Base-by-base conservation (phyloP, 2,113 vertebrate genomes). In the Zootoca vivipara region DNA sequence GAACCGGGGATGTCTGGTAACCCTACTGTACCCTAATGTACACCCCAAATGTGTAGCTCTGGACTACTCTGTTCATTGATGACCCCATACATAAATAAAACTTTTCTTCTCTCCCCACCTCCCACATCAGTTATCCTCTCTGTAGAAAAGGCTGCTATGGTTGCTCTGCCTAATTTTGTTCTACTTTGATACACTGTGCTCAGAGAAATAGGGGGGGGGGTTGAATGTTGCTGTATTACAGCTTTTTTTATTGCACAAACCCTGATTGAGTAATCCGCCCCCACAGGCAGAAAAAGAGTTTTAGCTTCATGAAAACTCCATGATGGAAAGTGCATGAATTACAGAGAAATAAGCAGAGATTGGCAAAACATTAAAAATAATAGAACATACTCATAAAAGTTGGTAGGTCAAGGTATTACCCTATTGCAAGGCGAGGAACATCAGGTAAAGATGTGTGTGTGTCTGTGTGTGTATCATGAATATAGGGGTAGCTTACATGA, bases 121-220 rank as follows among this genome's bases (percentile, higher is more conserved):
- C 15, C 86, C 90, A 86, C 64, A 90, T 70, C 69, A 89, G 13
- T 24, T 84, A 85, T 91, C 92, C 89, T 77, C 90, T 93, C 89
- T 89, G 82, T 88, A 85, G 92, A 93, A 93, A 88, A 88, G 73
- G 10, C 73, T 89, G 56, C 5, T 64, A 9, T 22, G 75, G 72
- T 30, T 22, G 9, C 64, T 91, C 87, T 86, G 70, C 82, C 84
- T 87, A 91, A 52, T 82, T 90, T 73, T 92, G 75, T 92, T 88
- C 40, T 22, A 65, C 13, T 46, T 78, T 78, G 62, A 35, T 16
- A 40, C 62, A 69, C 58, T 78, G 65, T 75, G 35, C 46, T 85
- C 26, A 79, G 46, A 72, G 64, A 74, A 58, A 13, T 9, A 52
- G 46, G 46, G 16, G 42, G 5, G 15, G 1, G 7, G 26, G 2